A percentile compares a stretch with the other conserved stretches of the same genome.
Evolutionary conservation across 2,888 invertebrate species (phyloP).

Genomic region (Ischnus inquisitorius): DNA sequence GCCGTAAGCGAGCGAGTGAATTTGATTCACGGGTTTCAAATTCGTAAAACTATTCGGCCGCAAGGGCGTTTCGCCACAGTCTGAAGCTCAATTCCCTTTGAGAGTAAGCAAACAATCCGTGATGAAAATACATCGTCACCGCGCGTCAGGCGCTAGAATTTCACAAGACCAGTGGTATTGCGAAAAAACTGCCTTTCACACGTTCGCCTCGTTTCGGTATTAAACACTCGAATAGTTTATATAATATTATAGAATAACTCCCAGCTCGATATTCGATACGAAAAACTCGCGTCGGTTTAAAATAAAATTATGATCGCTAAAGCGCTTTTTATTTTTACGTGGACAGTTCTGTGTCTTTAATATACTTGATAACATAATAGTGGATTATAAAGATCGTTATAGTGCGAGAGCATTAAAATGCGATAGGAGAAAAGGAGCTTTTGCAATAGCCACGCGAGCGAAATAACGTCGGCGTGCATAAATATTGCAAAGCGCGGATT

Average conservation of each 20-base stretch:
- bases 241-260: too few relatives aligned
- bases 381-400: neutral
- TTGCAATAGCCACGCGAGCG: too few relatives aligned
- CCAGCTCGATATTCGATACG: too few relatives aligned
- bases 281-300: too few relatives aligned
- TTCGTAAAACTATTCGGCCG: constrained; percentile 20
- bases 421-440: too few relatives aligned
- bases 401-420: too few relatives aligned
- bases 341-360: neutral
- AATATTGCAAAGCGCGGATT: constrained; percentile 18
- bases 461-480: neutral
- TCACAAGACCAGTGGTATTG: neutral
- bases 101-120: constrained; percentile 3
- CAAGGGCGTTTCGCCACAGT: constrained; percentile 7
- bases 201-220: neutral
- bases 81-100: constrained; percentile 14
- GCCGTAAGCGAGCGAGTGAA: constrained; percentile 25
- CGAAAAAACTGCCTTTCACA: neutral
- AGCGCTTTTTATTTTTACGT: neutral
- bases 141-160: neutral
- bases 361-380: constrained; percentile 12
- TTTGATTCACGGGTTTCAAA: neutral
- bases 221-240: too few relatives aligned
- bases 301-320: too few relatives aligned
- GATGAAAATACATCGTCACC: neutral